These are phyloP conservation scores for Aphidius ervi DNA, from an alignment of 1,140 invertebrate genomes.

Conservation along the genomic window DNA sequence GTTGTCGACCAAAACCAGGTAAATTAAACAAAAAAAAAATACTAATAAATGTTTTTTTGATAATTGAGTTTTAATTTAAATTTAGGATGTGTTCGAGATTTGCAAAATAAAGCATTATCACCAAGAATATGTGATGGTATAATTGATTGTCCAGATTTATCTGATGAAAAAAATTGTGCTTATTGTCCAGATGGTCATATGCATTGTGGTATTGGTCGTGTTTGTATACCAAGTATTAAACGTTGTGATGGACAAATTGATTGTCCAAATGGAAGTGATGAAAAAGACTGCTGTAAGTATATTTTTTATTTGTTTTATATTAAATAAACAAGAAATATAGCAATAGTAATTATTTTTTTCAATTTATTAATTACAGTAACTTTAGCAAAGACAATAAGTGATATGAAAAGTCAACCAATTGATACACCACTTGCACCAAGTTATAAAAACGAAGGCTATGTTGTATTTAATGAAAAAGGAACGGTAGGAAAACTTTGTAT, in stretches of 20 bases:
- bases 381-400: slow-evolving; percentile 63
- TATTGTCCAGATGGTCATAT: slow-evolving; percentile 69
- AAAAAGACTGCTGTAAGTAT: slow-evolving; percentile 76
- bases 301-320: slow-evolving; percentile 1
- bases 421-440: slow-evolving; percentile 63
- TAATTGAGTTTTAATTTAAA: slow-evolving; percentile 1
- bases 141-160: slow-evolving; percentile 78
- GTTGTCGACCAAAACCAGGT: slow-evolving; percentile 75
- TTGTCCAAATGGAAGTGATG: slow-evolving; percentile 82
- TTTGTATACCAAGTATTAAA: slow-evolving; percentile 66
- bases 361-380: slow-evolving; percentile 57
- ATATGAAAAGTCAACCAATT: slow-evolving; percentile 54
- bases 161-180: slow-evolving; percentile 72
- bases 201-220: slow-evolving; percentile 72
- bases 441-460: slow-evolving; percentile 71
- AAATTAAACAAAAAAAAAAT: slow-evolving; percentile 25
- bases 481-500: slow-evolving; percentile 76
- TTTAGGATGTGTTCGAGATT: slow-evolving; percentile 65
- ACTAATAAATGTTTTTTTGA: background rate
- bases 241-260: slow-evolving; percentile 78
- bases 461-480: slow-evolving; percentile 79
- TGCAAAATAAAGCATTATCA: slow-evolving; percentile 67
- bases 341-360: slow-evolving; percentile 14
- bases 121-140: slow-evolving; percentile 80
- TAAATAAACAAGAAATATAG: background rate